Conservation (phyloP, 2,888 invertebrate genomes). For the Catonia carolina region DNA sequence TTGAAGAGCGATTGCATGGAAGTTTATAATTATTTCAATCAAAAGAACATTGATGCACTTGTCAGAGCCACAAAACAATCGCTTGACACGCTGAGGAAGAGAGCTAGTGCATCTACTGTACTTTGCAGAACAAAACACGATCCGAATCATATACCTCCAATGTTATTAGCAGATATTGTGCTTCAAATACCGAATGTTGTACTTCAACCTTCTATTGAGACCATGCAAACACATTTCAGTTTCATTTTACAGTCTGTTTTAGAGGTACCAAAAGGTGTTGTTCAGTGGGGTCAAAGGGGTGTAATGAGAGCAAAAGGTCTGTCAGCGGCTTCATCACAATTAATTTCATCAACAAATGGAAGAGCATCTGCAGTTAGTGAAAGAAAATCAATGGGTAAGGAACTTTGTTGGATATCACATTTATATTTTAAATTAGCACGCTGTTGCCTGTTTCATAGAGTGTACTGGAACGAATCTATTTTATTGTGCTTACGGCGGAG, state of each 20-base stretch:
- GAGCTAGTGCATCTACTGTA: slow-evolving; percentile 49
- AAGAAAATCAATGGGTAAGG: no score
- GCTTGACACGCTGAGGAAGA: slow-evolving; percentile 61
- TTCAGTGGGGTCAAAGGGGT: slow-evolving; percentile 65
- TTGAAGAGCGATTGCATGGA: slow-evolving; percentile 48
- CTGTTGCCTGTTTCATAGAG: no score
- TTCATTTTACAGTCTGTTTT: slow-evolving; percentile 52
- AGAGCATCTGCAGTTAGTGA: no score
- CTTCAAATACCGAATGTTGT: slow-evolving; percentile 57
- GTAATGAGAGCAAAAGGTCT: no score
- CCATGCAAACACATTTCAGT: slow-evolving; percentile 59
- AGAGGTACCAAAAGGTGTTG: slow-evolving; percentile 63
- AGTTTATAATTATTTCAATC: slow-evolving; percentile 71
- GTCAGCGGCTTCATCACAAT: no score
- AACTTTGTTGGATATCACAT: no score
- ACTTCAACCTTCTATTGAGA: slow-evolving; percentile 59
- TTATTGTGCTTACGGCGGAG: no score
- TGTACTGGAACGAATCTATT: no score
- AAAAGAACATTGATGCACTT: slow-evolving; percentile 63
- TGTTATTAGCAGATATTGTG: slow-evolving; percentile 57
- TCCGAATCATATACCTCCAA: slow-evolving; percentile 39
- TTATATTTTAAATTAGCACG: no score
- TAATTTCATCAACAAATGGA: no score
- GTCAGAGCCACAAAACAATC: slow-evolving; percentile 67
- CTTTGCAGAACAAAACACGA: slow-evolving; percentile 3